Conservation (phyloP, 2,113 vertebrate genomes). For the Podiceps cristatus region DNA sequence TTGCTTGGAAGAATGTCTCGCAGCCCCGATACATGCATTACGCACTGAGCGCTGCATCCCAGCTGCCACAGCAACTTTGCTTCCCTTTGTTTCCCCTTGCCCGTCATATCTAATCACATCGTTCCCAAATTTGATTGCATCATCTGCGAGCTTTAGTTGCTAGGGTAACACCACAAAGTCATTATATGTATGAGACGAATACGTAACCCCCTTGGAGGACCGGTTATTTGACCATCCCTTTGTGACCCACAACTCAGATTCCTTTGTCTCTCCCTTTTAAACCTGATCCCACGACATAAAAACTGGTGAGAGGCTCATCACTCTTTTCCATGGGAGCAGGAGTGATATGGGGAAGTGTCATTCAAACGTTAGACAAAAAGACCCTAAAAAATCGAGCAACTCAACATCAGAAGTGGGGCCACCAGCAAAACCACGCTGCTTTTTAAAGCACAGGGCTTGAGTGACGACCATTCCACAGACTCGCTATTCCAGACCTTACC, state of each 20-base stretch:
- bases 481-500: accelerated
- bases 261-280: not conserved
- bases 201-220: not conserved
- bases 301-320: not conserved
- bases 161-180: slow-evolving; percentile 44
- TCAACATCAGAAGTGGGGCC: not conserved
- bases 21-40: not conserved
- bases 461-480: not conserved
- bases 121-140: slow-evolving; percentile 43
- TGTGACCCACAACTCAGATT: not conserved
- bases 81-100: slow-evolving; percentile 54
- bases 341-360: accelerated
- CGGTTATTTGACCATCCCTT: not conserved
- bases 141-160: slow-evolving; percentile 27
- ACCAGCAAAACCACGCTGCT: not conserved
- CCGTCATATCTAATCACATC: slow-evolving; percentile 56
- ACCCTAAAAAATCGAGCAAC: not conserved
- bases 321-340: not conserved
- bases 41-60: not conserved
- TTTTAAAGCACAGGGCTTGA: not conserved
- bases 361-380: not conserved
- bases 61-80: slow-evolving; percentile 50
- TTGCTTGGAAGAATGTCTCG: slow-evolving; percentile 54
- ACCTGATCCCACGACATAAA: not conserved
- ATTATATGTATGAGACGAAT: not conserved